These are phyloP conservation scores for Trachelipus rathkii DNA, from an alignment of 1,140 invertebrate genomes.

Conservation along the genomic window DNA sequence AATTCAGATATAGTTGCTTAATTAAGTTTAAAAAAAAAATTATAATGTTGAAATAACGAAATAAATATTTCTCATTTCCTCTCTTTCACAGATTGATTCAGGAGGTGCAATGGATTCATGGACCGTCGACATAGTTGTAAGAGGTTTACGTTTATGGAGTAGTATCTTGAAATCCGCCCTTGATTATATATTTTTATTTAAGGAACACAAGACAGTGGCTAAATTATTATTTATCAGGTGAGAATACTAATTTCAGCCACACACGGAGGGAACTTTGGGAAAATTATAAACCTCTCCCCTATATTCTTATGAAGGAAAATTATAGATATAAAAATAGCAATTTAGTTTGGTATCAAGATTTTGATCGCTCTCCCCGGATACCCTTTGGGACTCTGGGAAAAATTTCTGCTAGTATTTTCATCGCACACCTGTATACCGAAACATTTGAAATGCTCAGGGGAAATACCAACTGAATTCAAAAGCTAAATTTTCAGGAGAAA, in stretches of 20 bases:
- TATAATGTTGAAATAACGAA: too few species aligned
- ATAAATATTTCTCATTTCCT: too few species aligned
- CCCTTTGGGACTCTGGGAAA: too few species aligned
- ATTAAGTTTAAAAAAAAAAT: too few species aligned
- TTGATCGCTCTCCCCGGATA: too few species aligned
- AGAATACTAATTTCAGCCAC: not conserved
- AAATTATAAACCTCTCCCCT: not conserved
- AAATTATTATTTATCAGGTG: not conserved
- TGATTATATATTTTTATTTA: not conserved
- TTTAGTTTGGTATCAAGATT: too few species aligned
- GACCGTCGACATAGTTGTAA: not conserved
- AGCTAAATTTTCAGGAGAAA: too few species aligned
- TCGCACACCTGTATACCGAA: too few species aligned
- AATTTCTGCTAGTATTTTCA: too few species aligned
- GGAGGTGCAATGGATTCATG: not conserved
- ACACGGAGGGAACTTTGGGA: not conserved
- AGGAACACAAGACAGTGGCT: not conserved
- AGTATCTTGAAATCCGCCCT: not conserved
- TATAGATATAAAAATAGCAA: not conserved
- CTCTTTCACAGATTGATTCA: not conserved
- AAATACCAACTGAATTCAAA: too few species aligned
- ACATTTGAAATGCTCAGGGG: too few species aligned
- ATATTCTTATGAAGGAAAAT: not conserved
- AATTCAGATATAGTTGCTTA: too few species aligned
- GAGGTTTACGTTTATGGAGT: not conserved